These are phyloP conservation scores for human (Homo sapiens) DNA, from an alignment of 2,113 vertebrate genomes.

Conservation along the genomic window GRCh38 chr16:3432001-3432500, in stretches of 20 bases:
- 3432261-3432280: background rate
- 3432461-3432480: background rate
- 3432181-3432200: no score
- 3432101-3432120: fast-evolving
- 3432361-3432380: background rate
- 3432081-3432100: background rate
- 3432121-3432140: background rate
- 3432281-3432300: background rate
- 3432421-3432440: slow-evolving; percentile 47
- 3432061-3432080: fast-evolving
- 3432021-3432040: fast-evolving
- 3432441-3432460: slow-evolving; percentile 36
- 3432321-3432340: background rate
- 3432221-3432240: background rate
- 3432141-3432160: background rate
- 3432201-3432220: background rate
- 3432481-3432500: background rate
- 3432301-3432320: background rate
- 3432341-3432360: background rate
- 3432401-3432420: background rate
- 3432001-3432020: background rate
- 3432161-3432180: no score
- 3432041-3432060: fast-evolving
- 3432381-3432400: background rate
- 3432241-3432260: background rate